Evolutionary conservation across 1,140 invertebrate genomes (phyloP).

Genomic region (Drosophila arizonae): DNA sequence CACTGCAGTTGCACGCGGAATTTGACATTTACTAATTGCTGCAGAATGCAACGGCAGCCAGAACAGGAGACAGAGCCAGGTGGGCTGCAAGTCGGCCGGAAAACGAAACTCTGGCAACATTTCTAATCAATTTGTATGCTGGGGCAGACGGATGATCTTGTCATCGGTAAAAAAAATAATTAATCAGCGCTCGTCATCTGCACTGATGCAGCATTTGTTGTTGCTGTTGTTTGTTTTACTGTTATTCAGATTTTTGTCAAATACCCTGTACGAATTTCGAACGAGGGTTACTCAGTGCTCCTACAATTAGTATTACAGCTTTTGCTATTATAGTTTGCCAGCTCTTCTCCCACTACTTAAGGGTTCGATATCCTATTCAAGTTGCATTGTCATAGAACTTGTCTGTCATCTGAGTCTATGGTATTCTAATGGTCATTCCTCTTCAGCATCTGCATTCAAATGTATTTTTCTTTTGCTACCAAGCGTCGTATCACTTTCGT

Average conservation of each 20-base stretch:
- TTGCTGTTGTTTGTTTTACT: constrained; percentile 13
- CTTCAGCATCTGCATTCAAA: neutral
- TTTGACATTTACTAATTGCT: constrained; percentile 55
- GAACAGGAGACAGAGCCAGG: neutral
- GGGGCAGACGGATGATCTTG: constrained; percentile 7
- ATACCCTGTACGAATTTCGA: neutral
- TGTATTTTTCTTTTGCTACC: constrained; percentile 3
- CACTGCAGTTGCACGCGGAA: constrained; percentile 48
- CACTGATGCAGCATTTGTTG: constrained; percentile 1
- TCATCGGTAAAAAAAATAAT: constrained; percentile 54
- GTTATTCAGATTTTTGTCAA: constrained; percentile 16
- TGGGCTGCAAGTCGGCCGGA: neutral
- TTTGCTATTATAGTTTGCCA: no score
- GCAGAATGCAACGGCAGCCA: constrained; percentile 12
- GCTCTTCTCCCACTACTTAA: no score
- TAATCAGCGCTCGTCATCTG: constrained; percentile 55
- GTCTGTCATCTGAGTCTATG: no score
- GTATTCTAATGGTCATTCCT: neutral
- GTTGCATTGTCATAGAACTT: no score
- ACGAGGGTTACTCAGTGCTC: neutral
- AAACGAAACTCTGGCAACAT: constrained; percentile 10
- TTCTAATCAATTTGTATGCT: constrained; percentile 41
- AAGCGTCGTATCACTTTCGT: constrained; percentile 64
- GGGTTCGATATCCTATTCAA: no score
- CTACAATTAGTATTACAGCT: no score